phyloP scores from a whole-genome alignment of 2,797 vertebrate species.

The Sphenodon punctatus region DNA sequence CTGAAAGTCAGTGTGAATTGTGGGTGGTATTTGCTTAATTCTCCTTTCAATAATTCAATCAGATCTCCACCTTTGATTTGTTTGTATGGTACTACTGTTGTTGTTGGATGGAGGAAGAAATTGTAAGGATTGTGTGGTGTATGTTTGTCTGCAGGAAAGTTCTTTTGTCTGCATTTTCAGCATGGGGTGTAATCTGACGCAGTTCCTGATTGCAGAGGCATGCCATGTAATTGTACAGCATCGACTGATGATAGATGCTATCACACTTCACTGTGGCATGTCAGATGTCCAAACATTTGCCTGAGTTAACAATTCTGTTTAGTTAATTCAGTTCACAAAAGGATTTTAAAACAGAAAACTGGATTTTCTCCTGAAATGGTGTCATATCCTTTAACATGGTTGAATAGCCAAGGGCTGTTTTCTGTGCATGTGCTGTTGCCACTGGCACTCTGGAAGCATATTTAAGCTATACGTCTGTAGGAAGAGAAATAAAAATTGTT shows the following conservation, averaged over 20 bases:
- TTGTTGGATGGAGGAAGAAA: background rate
- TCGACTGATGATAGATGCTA: background rate
- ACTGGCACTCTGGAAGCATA: background rate
- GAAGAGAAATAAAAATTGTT: background rate
- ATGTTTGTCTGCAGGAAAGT: background rate
- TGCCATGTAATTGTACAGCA: background rate
- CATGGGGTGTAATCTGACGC: rapidly evolving
- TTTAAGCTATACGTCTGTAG: background rate
- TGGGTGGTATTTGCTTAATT: no score
- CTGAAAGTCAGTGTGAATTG: background rate
- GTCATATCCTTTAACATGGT: background rate
- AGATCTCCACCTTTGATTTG: background rate
- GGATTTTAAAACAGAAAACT: slow-evolving; percentile 36
- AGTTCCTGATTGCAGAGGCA: slow-evolving; percentile 11
- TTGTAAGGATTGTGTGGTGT: background rate
- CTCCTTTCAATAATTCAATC: no score
- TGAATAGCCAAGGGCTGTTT: slow-evolving; percentile 4
- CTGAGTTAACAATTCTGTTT: background rate
- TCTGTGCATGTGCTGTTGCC: background rate
- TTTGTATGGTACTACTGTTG: background rate
- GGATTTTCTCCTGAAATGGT: background rate
- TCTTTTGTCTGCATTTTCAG: background rate
- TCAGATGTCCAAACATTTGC: slow-evolving; percentile 38
- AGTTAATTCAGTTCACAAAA: slow-evolving; percentile 24
- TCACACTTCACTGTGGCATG: background rate